These are phyloP conservation scores for Micromys minutus DNA, from an alignment of 2,113 vertebrate genomes.

Conservation along the genomic window DNA sequence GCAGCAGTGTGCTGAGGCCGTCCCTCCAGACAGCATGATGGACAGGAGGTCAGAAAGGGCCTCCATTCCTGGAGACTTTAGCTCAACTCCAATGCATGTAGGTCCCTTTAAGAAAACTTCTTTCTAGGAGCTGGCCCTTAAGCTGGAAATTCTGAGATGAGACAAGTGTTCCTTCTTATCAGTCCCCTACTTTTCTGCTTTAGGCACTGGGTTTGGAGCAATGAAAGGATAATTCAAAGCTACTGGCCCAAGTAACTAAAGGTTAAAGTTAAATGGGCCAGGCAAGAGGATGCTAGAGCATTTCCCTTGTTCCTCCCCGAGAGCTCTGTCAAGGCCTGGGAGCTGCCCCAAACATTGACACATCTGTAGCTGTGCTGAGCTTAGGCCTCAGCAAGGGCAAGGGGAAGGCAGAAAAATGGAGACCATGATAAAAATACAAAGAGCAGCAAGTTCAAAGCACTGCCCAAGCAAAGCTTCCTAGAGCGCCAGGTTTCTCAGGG, in stretches of 20 bases:
- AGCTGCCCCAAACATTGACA: conserved; percentile 23
- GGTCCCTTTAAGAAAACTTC: conserved; percentile 20
- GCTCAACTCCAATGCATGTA: background rate
- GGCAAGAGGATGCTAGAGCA: background rate
- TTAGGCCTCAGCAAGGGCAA: conserved; percentile 30
- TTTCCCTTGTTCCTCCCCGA: conserved; percentile 39
- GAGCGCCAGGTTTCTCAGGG: conserved; percentile 22
- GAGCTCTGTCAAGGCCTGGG: conserved; percentile 53
- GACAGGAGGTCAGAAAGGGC: background rate
- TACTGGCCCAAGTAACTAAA: conserved; percentile 17
- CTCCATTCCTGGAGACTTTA: background rate
- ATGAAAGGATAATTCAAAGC: background rate
- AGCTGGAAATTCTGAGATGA: conserved; percentile 37
- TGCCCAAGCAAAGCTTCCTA: background rate
- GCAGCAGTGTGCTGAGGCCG: background rate
- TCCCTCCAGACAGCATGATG: background rate
- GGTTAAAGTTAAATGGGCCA: conserved; percentile 20
- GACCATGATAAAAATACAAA: conserved; percentile 1
- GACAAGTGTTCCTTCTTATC: background rate
- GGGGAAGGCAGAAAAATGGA: conserved; percentile 7
- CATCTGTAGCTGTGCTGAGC: conserved; percentile 18
- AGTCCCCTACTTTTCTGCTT: background rate
- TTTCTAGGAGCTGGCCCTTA: background rate
- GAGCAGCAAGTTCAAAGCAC: conserved; percentile 9
- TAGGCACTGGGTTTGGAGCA: background rate